phyloP scores from a whole-genome alignment of 2,888 invertebrate species.

The Pachycephus smyrnensis region DNA sequence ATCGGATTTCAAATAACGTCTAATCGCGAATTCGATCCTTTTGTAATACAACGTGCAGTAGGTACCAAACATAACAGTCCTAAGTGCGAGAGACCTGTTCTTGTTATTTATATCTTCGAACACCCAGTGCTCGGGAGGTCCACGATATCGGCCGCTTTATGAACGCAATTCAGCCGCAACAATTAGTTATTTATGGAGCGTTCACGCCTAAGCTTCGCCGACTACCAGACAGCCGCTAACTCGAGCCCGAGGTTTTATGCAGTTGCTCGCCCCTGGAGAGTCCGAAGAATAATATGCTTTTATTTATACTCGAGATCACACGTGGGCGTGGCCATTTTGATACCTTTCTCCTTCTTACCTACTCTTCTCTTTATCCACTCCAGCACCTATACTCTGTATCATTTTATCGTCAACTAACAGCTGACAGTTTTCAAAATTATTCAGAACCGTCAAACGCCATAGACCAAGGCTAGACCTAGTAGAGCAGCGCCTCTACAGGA shows the following conservation, averaged over 20 bases:
- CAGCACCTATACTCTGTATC: not conserved
- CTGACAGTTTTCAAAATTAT: no score
- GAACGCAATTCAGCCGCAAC: constrained; percentile 38
- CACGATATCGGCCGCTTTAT: constrained; percentile 37
- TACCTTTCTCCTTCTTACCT: not conserved
- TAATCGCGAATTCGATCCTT: no score
- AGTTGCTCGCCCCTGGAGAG: not conserved
- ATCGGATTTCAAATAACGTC: no score
- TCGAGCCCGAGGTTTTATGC: constrained; percentile 11
- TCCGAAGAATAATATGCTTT: constrained; percentile 14
- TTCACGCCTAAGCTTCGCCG: constrained; percentile 31
- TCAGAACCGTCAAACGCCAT: no score
- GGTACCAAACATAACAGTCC: no score
- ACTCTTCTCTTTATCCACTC: not conserved
- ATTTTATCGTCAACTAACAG: no score
- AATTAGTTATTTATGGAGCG: constrained; percentile 52
- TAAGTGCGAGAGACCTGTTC: constrained; percentile 4
- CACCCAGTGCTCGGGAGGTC: constrained; percentile 47
- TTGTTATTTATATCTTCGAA: constrained; percentile 52
- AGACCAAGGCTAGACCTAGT: no score
- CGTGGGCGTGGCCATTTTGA: constrained; percentile 4
- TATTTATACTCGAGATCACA: constrained; percentile 17
- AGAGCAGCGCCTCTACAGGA: no score
- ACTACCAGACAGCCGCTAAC: constrained; percentile 31
- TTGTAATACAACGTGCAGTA: no score